Evolutionary conservation across 2,113 vertebrate genomes (phyloP).

Genomic region (Dolichallabes microphthalmus): DNA sequence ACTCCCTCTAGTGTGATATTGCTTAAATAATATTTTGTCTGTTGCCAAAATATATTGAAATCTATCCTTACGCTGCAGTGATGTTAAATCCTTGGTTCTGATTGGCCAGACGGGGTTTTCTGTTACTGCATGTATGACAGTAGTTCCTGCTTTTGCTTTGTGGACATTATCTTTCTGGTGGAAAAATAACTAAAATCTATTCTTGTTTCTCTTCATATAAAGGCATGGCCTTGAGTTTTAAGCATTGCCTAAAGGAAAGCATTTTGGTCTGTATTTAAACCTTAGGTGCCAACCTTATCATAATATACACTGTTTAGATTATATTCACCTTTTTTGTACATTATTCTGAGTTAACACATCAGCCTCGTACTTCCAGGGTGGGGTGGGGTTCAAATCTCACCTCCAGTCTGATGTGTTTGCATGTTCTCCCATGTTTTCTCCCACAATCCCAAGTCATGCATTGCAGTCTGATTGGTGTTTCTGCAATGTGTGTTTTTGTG

Average conservation of each 20-base stretch:
- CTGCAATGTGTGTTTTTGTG: too few species aligned
- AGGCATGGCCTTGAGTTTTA: neutral
- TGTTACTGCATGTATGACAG: neutral
- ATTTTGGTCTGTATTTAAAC: neutral
- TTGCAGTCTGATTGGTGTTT: too few species aligned
- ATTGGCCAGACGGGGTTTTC: neutral
- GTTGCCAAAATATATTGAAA: neutral
- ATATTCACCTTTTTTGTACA: too few species aligned
- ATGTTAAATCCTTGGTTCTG: neutral
- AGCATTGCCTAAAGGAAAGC: neutral
- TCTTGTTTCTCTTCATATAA: neutral
- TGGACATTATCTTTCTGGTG: neutral
- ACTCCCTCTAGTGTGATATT: too few species aligned
- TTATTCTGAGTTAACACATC: too few species aligned
- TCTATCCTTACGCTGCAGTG: neutral
- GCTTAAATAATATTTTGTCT: neutral
- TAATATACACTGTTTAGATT: too few species aligned
- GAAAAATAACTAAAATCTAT: neutral
- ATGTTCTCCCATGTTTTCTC: too few species aligned
- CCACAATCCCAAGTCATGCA: too few species aligned
- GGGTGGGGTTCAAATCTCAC: too few species aligned
- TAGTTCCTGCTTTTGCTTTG: neutral
- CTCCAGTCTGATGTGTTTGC: too few species aligned
- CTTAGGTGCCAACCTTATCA: too few species aligned
- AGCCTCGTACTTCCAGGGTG: too few species aligned